Conservation (phyloP, 2,113 vertebrate species). For the Turnix velox region DNA sequence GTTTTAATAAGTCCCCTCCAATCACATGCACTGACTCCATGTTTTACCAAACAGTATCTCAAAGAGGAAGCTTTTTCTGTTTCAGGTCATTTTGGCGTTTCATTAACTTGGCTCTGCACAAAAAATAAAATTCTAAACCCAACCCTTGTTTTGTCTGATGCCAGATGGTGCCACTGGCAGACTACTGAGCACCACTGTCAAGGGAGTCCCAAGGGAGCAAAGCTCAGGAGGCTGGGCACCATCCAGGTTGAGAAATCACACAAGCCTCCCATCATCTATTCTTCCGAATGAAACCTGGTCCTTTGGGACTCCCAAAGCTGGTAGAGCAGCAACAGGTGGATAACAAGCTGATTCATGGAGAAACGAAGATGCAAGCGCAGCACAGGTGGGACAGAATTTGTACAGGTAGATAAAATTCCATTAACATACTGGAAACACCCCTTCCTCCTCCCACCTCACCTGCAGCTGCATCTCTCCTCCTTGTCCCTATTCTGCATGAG, state of each 20-base stretch:
- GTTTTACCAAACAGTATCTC: not conserved
- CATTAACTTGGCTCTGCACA: not conserved
- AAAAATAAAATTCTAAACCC: not conserved
- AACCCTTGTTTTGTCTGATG: not conserved
- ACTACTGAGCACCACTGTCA: not conserved
- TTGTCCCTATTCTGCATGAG: not conserved
- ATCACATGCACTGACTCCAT: not conserved
- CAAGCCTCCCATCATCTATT: not conserved
- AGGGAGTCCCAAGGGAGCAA: not conserved
- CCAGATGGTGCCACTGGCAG: not conserved
- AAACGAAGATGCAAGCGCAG: constrained; percentile 21
- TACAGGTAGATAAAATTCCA: not conserved
- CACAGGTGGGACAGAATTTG: not conserved
- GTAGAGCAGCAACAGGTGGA: not conserved
- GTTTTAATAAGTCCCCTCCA: not conserved
- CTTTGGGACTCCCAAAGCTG: not conserved
- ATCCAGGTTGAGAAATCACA: not conserved
- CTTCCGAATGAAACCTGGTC: not conserved
- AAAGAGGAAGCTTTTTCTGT: not conserved
- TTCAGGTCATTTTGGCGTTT: not conserved
- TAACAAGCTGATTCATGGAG: not conserved
- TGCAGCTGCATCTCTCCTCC: not conserved
- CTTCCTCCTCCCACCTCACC: not conserved
- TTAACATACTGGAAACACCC: not conserved
- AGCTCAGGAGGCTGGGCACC: not conserved